Evolutionary conservation across 2,797 vertebrate genomes (phyloP).

Genomic region (Masticophis lateralis): DNA sequence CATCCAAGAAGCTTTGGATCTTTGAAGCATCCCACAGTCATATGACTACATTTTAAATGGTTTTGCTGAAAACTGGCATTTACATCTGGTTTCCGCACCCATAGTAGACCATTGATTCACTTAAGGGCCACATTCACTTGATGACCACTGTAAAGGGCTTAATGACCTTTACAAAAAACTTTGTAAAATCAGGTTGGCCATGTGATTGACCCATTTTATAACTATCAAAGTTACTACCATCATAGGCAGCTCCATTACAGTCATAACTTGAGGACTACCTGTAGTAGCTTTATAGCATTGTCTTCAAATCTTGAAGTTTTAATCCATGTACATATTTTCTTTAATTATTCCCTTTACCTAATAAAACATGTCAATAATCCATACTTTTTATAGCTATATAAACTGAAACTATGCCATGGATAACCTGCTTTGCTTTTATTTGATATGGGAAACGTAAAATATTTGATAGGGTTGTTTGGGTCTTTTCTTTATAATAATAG

Average conservation of each 20-base stretch:
- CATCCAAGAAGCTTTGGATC: background rate
- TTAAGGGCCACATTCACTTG: background rate
- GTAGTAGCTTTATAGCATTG: background rate
- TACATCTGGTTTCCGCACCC: background rate
- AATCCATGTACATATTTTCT: conserved; percentile 12
- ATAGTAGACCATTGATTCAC: background rate
- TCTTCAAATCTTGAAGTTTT: background rate
- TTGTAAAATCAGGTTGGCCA: background rate
- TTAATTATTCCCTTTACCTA: conserved; percentile 49
- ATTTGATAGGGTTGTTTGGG: background rate
- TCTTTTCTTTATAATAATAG: conserved; percentile 49
- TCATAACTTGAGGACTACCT: background rate
- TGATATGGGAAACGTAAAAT: conserved; percentile 11
- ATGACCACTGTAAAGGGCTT: background rate
- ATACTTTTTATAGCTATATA: conserved; percentile 40
- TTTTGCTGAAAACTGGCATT: background rate
- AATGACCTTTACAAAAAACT: background rate
- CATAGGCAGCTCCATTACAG: background rate
- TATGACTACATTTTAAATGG: background rate
- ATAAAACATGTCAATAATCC: conserved; percentile 26
- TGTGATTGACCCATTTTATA: background rate
- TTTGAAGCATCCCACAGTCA: background rate
- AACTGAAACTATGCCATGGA: conserved; percentile 39
- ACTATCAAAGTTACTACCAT: background rate
- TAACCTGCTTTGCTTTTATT: conserved; percentile 40